phyloP scores from a whole-genome alignment of 1,140 invertebrate species.

The Samia ricini region DNA sequence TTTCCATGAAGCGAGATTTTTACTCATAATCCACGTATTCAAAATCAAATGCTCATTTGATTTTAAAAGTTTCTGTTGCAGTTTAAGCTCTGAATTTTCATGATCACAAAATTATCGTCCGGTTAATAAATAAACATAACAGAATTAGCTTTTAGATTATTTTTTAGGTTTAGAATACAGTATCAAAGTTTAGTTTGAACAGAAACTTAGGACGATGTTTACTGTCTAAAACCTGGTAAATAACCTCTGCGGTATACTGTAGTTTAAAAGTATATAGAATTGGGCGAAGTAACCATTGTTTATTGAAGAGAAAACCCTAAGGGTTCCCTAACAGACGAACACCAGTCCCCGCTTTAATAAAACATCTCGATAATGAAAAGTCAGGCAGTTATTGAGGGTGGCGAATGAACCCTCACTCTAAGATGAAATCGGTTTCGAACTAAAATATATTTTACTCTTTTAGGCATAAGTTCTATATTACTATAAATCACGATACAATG shows the following conservation, averaged over 20 bases:
- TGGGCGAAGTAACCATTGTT: neutral
- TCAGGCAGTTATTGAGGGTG: constrained; percentile 73
- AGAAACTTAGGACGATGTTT: too few relatives aligned
- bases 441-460: constrained; percentile 57
- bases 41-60: too few relatives aligned
- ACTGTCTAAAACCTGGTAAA: too few relatives aligned
- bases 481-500: constrained; percentile 40
- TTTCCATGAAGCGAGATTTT: too few relatives aligned
- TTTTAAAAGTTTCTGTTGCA: too few relatives aligned
- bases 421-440: constrained; percentile 4
- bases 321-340: constrained; percentile 40
- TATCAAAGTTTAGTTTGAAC: too few relatives aligned
- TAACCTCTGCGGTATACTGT: neutral
- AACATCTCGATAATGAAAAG: constrained; percentile 78
- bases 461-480: constrained; percentile 48
- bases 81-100: too few relatives aligned
- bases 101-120: too few relatives aligned
- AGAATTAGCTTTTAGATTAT: too few relatives aligned
- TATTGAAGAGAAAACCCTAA: constrained; percentile 48
- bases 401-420: constrained; percentile 60
- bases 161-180: too few relatives aligned
- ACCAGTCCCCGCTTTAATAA: constrained; percentile 71
- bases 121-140: too few relatives aligned
- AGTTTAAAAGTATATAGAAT: neutral
- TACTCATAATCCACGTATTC: too few relatives aligned